Evolutionary conservation across 2,888 invertebrate genomes (phyloP), one percentile per base, ranked within the genome.

Genomic region (Stenurella melanura): DNA sequence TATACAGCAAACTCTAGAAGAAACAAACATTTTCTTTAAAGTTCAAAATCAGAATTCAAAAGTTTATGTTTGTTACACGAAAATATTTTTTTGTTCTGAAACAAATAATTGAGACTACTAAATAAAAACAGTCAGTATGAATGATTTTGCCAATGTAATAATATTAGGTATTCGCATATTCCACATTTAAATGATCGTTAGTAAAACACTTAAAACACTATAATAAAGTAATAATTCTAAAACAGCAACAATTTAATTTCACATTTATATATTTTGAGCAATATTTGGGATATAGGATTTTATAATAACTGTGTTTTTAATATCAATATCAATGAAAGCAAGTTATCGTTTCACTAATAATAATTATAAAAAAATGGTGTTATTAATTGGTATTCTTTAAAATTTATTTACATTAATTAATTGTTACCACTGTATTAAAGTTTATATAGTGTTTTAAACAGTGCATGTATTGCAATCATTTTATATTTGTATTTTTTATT

Each of bases 191-290:
- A 70, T 18, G 26, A 63, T 54, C 19, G n/a, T 42, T 72, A 72
- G 72, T 70, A 38, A 42, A 70, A 70, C 60, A 70, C 19, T 21
- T 42, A 63, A 72, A 72, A 72, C 72, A 72, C 72, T 54, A 26
- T 72, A 63, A 63, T 63, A 72, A 61, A 42, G 60, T 57, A 15
- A 58, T 58, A 42, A 60, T 72, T 63, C 50, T 63, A 72, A 72
- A 72, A 72, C 63, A 72, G 72, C 72, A 72, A 72, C 63, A 72
- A 60, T 21, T 64, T 70, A 42, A 54, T 54, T 63, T 54, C 30
- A 72, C 72, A 72, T 72, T 63, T 63, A 72, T 54, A 72, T 72
- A 69, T 76, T 42, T 76, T 64, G 73, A 76, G 73, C 73, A 61
- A 74, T 74, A 60, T 71, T 61, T 60, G 19, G 63, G 63, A 72